Percentiles rank a stretch among this genome's conserved stretches.
These are phyloP conservation scores for Apis mellifera DNA, from an alignment of 1,140 invertebrate genomes.

Conservation along the genomic window Amel_HAv3.1 CM009932.2:5771001-5771500, in stretches of 20 bases:
- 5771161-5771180: constrained; percentile 78
- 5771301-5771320: neutral
- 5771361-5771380: neutral
- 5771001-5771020: constrained; percentile 63
- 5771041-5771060: constrained; percentile 75
- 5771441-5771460: neutral
- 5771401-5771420: neutral
- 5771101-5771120: constrained; percentile 79
- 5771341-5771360: neutral
- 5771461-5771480: neutral
- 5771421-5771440: neutral
- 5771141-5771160: constrained; percentile 80
- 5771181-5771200: constrained; percentile 80
- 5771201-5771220: constrained; percentile 74
- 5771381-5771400: neutral
- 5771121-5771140: constrained; percentile 82
- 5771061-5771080: constrained; percentile 80
- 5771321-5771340: neutral
- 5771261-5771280: neutral
- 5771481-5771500: constrained; percentile 23
- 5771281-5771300: neutral
- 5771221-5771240: constrained; percentile 55
- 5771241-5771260: constrained; percentile 6
- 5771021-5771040: constrained; percentile 74
- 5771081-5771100: constrained; percentile 83